Evolutionary conservation across 2,888 invertebrate species (phyloP), one percentile per base, ranked within the genome.

Genomic region (Brachynemurus nebulosus): DNA sequence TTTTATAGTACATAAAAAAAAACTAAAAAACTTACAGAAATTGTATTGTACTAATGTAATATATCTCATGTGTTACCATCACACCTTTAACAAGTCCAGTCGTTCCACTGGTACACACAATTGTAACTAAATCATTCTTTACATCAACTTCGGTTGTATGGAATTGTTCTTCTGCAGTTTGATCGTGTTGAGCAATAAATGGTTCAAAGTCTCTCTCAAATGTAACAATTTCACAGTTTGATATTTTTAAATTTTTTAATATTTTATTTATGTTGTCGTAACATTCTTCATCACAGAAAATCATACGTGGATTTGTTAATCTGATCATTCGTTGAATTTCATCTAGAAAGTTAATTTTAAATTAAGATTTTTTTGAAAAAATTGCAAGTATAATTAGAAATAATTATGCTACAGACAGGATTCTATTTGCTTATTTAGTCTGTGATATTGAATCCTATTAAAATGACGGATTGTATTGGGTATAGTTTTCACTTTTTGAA

Each of bases 201-300:
- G 9, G 9, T n/a, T 19, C 3, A 9, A 37, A 37, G 8, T 37
- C 19, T 7, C n/a, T 20, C 18, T 37, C 37, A 19, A 37, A 37
- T 19, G 37, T 37, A n/a, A 37, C n/a, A 20, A 21, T 3, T n/a
- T 18, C 2, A 19, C 19, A n/a, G n/a, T n/a, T 20, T 18, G 8
- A 12, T 17, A 37, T 9, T 8, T 37, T 37, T 12, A 12, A 9
- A 11, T 37, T 20, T 3, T 14, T 9, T 2, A 37, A 12, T 1
- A 18, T 7, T n/a, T 19, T 11, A 2, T 11, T 20, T 12, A 37
- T 19, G 8, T 20, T 8, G 12, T 18, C 12, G 16, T 12, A 12
- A 37, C 18, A 37, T n/a, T 37, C 37, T 11, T 19, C 20, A 37
- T 37, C 20, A 37, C 37, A 37, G 20, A 37, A 37, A 1, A 37